Percentiles rank a stretch among this genome's conserved stretches.
phyloP scores from a whole-genome alignment of 2,797 vertebrate species.

The Taeniopygia guttata region DNA sequence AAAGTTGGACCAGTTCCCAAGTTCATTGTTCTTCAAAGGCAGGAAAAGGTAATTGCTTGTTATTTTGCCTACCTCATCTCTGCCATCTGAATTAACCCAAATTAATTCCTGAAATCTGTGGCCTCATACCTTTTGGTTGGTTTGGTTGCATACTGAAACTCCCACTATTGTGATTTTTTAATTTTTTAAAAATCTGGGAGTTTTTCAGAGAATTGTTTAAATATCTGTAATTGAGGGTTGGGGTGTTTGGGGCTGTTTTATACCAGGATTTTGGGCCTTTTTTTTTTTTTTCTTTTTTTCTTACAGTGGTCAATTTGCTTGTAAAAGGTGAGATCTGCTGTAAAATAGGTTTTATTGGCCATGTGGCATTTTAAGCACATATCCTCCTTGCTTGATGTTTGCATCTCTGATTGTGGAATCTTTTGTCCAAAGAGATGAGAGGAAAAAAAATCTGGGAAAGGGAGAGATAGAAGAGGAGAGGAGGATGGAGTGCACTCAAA shows the following conservation, averaged over 20 bases:
- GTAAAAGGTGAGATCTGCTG: slow-evolving; percentile 54
- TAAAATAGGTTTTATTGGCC: slow-evolving; percentile 63
- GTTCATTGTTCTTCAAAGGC: slow-evolving; percentile 75
- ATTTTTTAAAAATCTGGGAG: neutral
- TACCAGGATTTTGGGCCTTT: neutral
- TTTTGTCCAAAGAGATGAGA: slow-evolving; percentile 59
- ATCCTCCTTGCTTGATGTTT: slow-evolving; percentile 40
- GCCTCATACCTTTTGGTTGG: slow-evolving; percentile 34
- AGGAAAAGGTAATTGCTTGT: slow-evolving; percentile 73
- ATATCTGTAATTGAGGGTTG: neutral
- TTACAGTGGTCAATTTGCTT: slow-evolving; percentile 48
- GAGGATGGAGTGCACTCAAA: neutral
- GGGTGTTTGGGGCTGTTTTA: neutral
- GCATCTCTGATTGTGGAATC: slow-evolving; percentile 28
- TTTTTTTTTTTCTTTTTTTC: neutral
- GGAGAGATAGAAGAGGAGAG: neutral
- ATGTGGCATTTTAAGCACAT: slow-evolving; percentile 50
- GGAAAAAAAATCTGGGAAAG: neutral
- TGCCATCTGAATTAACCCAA: slow-evolving; percentile 59
- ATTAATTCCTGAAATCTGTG: slow-evolving; percentile 68
- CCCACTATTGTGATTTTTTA: neutral
- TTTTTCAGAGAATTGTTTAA: slow-evolving; percentile 9
- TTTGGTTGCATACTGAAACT: neutral
- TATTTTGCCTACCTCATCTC: slow-evolving; percentile 66
- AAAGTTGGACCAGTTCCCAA: slow-evolving; percentile 67